These are phyloP conservation scores for Drosophila carrolli DNA, from an alignment of 1,140 invertebrate genomes.

Conservation along the genomic window DNA sequence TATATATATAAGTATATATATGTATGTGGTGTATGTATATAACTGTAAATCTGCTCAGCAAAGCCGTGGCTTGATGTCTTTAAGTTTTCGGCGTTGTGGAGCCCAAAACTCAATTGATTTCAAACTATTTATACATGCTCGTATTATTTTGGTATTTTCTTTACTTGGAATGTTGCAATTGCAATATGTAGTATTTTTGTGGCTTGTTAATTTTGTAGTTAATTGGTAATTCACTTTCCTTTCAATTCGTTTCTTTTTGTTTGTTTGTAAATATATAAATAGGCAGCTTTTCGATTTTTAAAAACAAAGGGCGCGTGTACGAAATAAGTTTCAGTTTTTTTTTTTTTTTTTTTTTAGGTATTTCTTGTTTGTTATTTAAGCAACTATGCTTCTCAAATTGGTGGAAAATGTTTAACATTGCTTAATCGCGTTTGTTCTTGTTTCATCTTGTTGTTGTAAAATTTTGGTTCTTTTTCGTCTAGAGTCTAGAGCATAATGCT, in stretches of 20 bases:
- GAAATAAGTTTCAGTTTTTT: constrained; percentile 44
- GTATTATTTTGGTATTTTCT: constrained; percentile 28
- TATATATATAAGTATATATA: constrained; percentile 24
- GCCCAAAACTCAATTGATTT: constrained; percentile 63
- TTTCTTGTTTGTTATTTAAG: constrained; percentile 26
- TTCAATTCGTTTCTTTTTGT: constrained; percentile 24
- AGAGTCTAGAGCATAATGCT: constrained; percentile 65
- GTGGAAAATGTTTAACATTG: constrained; percentile 72
- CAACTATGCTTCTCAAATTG: constrained; percentile 60
- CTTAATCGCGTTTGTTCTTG: constrained; percentile 44
- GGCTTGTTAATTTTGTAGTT: constrained; percentile 63
- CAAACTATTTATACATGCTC: constrained; percentile 39
- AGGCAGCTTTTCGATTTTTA: constrained; percentile 64
- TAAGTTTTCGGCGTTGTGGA: constrained; percentile 45
- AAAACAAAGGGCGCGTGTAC: constrained; percentile 61
- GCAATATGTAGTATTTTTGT: constrained; percentile 38
- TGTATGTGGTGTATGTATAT: constrained; percentile 43
- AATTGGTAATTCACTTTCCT: constrained; percentile 26
- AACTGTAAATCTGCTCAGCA: constrained; percentile 55
- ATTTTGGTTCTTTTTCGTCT: constrained; percentile 76
- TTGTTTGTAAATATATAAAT: constrained; percentile 70
- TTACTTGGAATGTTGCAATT: constrained; percentile 33
- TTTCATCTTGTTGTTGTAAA: constrained; percentile 57
- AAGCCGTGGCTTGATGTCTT: constrained; percentile 39
- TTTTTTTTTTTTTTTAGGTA: constrained; percentile 21